Base-by-base conservation (phyloP, 2,797 vertebrate genomes). In the Brachyalestes nurse region DNA sequence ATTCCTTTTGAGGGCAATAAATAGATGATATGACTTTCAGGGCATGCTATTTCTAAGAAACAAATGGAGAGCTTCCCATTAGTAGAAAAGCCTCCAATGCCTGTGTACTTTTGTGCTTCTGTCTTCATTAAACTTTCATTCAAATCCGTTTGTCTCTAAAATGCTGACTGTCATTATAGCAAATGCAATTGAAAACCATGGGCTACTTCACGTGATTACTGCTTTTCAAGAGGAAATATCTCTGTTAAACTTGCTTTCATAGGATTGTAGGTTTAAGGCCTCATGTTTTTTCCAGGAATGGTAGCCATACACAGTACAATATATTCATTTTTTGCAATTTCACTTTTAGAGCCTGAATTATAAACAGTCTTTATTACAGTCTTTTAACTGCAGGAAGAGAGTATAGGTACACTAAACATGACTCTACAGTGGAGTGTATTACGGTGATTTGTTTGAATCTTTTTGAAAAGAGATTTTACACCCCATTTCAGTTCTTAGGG, bases 111-210 rank as follows among this genome's bases (percentile, higher is more conserved):
- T 65, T 23, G 60, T 58, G 55, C 72, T 65, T 80, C 74, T 62
- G 67, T 57, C 82, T 77, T 85, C 84, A 84, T 83, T 74, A 84
- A 84, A 81, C 71, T 77, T 84, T 88, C 40, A 87, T 86, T 80
- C 34, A 28, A 5, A 65, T 80, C 74, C 72, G 78, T 79, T 81
- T 72, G 78, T 81, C 79, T 83, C 47, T 65, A 64, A 70, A 65
- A 77, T 55, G 14, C 49, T 70, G 51, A 64, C 16, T 71, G 62
- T 38, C 42, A 23, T 75, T 62, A 72, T 79, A 77, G 72, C 67
- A 82, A 77, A 78, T 55, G 16, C 45, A 72, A 64, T 73, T 70
- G 45, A 23, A 23, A 78, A 40, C 61, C 66, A 76, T 73, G 38
- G 55, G 47, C 25, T 7, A 55, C 66, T 70, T 34, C 2, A 8